These are phyloP conservation scores for Zoanthus gigantus DNA, from an alignment of 92 coral and sea anemone species.

Conservation along the genomic window DNA sequence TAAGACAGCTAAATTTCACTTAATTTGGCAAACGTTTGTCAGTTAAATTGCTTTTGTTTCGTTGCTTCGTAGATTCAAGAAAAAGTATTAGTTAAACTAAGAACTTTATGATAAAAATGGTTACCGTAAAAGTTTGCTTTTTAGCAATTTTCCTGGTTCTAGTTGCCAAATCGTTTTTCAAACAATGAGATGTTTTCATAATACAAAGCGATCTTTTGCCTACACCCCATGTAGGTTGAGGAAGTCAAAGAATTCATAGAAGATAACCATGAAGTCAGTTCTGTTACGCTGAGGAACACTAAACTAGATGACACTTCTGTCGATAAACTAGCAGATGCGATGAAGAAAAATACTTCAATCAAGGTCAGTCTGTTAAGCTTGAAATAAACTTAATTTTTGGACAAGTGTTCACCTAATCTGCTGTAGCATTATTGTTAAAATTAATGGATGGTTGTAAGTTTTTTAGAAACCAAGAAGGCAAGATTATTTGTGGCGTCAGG, in stretches of 20 bases:
- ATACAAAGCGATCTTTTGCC: too few species aligned
- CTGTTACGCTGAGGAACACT: constrained; percentile 87
- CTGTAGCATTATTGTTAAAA: neutral
- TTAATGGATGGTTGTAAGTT: too few species aligned
- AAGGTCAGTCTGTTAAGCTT: constrained; percentile 60
- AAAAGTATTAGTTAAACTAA: neutral
- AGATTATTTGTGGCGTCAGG: too few species aligned
- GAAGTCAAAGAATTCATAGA: constrained; percentile 79
- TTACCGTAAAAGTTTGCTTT: neutral
- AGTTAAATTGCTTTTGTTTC: too few species aligned
- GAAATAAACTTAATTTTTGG: neutral
- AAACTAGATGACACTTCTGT: constrained; percentile 69
- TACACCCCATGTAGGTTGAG: constrained; percentile 64
- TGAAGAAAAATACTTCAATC: constrained; percentile 61
- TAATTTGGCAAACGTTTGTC: too few species aligned
- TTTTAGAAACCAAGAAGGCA: too few species aligned
- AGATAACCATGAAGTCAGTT: constrained; percentile 72
- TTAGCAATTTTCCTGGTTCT: neutral
- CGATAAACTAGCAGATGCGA: constrained; percentile 67
- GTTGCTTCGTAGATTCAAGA: too few species aligned
- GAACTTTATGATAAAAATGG: neutral
- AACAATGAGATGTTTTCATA: neutral
- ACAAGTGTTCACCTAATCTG: neutral
- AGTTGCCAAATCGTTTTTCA: neutral
- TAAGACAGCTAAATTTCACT: too few species aligned